These are phyloP conservation scores for Plusia festucae DNA, from an alignment of 2,888 invertebrate species.

Conservation along the genomic window DNA sequence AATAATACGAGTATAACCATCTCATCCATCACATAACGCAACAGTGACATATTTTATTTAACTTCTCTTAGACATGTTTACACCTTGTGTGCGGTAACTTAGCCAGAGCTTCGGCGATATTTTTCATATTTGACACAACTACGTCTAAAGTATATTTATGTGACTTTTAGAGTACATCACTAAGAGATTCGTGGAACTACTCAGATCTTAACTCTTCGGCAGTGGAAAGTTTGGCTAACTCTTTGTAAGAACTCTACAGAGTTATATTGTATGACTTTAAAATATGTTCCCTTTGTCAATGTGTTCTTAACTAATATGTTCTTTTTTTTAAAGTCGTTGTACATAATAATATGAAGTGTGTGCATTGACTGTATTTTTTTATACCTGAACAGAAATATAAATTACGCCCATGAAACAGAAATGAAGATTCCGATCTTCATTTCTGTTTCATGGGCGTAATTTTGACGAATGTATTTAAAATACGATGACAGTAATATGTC, in stretches of 20 bases:
- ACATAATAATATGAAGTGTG: too few species aligned
- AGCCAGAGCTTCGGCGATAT: neutral
- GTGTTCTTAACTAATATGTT: neutral
- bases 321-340: neutral
- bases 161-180: slow-evolving; percentile 5
- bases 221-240: slow-evolving; percentile 18
- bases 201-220: slow-evolving; percentile 13
- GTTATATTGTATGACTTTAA: slow-evolving; percentile 7
- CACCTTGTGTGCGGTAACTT: neutral
- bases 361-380: too few species aligned
- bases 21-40: neutral
- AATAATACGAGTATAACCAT: neutral
- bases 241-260: slow-evolving; percentile 9
- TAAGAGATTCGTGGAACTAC: slow-evolving; percentile 17
- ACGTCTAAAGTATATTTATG: slow-evolving; percentile 13
- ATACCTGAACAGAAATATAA: too few species aligned
- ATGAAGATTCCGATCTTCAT: too few species aligned
- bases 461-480: too few species aligned
- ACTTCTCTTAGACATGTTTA: neutral
- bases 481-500: neutral
- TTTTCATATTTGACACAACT: slow-evolving; percentile 9
- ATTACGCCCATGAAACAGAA: too few species aligned
- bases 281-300: neutral
- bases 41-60: neutral
- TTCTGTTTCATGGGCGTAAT: too few species aligned